Evolutionary conservation across 2,113 vertebrate species (phyloP).

Genomic region (Scatophagus argus): DNA sequence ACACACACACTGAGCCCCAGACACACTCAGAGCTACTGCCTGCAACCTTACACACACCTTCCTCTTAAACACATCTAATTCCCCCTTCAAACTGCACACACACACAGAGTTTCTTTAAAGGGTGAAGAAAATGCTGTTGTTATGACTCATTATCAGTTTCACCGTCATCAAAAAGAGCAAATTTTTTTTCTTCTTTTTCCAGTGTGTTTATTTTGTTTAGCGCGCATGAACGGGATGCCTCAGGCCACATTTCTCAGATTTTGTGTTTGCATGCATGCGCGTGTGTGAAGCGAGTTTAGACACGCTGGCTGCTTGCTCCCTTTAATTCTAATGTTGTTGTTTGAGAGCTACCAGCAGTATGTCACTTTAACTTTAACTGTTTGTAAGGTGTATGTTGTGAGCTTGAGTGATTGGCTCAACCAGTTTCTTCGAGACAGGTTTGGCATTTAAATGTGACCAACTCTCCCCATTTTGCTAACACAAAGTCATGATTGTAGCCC

Average conservation of each 20-base stretch:
- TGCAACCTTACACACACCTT: constrained; percentile 8
- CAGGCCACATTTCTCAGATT: constrained; percentile 33
- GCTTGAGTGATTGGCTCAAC: neutral
- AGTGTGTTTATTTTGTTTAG: constrained; percentile 16
- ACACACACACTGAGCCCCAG: neutral
- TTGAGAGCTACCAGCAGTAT: constrained; percentile 19
- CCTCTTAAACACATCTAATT: neutral
- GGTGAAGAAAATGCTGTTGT: constrained; percentile 1
- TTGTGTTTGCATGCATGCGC: constrained; percentile 1
- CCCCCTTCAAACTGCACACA: neutral
- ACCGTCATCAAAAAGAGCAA: neutral
- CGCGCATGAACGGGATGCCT: constrained; percentile 12
- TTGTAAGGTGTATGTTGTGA: neutral
- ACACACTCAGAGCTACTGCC: constrained; percentile 13
- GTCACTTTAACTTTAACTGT: constrained; percentile 18
- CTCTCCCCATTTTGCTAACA: neutral
- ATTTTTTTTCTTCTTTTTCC: constrained; percentile 23
- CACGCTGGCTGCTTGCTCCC: constrained; percentile 35
- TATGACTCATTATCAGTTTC: constrained; percentile 12
- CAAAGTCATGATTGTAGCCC: neutral
- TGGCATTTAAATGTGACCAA: neutral
- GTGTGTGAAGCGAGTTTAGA: constrained; percentile 50
- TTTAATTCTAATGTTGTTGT: constrained; percentile 33
- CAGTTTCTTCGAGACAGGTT: neutral
- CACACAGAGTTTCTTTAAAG: neutral